Evolutionary conservation across 1,140 invertebrate genomes (phyloP).

Genomic region (Hermatobates lingyangjiaoensis): DNA sequence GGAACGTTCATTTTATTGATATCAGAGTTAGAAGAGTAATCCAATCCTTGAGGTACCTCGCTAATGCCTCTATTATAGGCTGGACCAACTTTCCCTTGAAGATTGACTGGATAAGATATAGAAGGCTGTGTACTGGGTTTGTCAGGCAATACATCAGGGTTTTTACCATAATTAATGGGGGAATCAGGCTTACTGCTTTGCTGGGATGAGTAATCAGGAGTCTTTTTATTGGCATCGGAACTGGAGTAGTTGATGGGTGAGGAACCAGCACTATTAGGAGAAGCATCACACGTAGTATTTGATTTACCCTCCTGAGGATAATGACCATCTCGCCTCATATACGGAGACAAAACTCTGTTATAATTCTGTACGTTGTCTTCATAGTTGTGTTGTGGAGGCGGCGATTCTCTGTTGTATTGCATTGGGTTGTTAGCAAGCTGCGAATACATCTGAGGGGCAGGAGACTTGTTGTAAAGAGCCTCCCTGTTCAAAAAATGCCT

Average conservation of each 20-base stretch:
- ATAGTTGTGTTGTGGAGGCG: conserved; percentile 4
- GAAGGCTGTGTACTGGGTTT: conserved; percentile 12
- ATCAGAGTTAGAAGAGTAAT: conserved; percentile 9
- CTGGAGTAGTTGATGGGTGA: not conserved
- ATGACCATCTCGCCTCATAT: not conserved
- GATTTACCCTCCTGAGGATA: not conserved
- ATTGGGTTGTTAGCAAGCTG: conserved; percentile 6
- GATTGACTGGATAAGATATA: conserved; percentile 9
- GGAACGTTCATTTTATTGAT: conserved; percentile 12
- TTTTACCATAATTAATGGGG: conserved; percentile 7
- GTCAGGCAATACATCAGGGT: not conserved
- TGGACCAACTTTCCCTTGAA: conserved; percentile 13
- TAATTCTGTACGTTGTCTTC: conserved; percentile 1
- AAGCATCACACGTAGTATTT: not conserved
- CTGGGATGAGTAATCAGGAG: not conserved
- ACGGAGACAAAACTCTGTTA: not conserved
- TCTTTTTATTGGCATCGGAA: not conserved
- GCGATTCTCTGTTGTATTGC: not conserved
- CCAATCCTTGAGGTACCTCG: conserved; percentile 10
- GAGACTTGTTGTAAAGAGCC: conserved; percentile 10
- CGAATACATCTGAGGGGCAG: conserved; percentile 8
- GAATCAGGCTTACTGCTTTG: not conserved
- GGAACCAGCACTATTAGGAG: not conserved
- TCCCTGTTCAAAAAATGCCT: conserved; percentile 8
- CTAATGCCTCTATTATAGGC: conserved; percentile 12